Percentiles rank a stretch among this genome's conserved stretches.
phyloP scores from a whole-genome alignment of 2,113 vertebrate species.

The Mesembrinibis cayennensis region DNA sequence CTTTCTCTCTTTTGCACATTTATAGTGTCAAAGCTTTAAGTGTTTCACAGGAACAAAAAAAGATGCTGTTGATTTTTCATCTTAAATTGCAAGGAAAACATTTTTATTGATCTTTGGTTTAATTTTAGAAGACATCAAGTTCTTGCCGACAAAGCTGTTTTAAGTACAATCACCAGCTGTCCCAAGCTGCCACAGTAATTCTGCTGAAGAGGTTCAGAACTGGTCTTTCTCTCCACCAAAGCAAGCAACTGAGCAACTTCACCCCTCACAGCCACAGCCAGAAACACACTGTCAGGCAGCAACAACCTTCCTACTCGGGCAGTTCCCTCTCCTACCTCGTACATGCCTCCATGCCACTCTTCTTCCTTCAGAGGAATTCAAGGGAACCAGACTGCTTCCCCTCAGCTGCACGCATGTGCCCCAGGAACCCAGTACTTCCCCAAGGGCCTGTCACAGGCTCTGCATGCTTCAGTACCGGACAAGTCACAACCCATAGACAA shows the following conservation, averaged over 20 bases:
- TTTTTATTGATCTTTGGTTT: background rate
- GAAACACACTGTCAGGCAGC: background rate
- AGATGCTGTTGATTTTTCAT: background rate
- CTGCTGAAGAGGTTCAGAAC: background rate
- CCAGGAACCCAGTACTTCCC: background rate
- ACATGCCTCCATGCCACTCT: fast-evolving
- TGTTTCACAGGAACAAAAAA: background rate
- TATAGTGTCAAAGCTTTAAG: background rate
- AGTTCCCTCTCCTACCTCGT: background rate
- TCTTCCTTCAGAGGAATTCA: background rate
- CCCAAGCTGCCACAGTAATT: background rate
- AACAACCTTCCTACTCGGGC: background rate
- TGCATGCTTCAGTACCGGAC: background rate
- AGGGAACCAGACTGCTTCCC: background rate
- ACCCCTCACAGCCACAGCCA: background rate
- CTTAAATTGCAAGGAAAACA: background rate
- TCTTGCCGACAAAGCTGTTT: background rate
- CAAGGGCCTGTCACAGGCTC: background rate
- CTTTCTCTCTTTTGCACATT: background rate
- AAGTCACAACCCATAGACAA: background rate
- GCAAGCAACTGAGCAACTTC: background rate
- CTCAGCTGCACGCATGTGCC: fast-evolving
- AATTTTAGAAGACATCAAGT: background rate
- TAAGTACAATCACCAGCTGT: background rate
- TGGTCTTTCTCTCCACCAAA: background rate